Evolutionary conservation across 2,888 invertebrate genomes (phyloP).

Genomic region (Melolontha melolontha): DNA sequence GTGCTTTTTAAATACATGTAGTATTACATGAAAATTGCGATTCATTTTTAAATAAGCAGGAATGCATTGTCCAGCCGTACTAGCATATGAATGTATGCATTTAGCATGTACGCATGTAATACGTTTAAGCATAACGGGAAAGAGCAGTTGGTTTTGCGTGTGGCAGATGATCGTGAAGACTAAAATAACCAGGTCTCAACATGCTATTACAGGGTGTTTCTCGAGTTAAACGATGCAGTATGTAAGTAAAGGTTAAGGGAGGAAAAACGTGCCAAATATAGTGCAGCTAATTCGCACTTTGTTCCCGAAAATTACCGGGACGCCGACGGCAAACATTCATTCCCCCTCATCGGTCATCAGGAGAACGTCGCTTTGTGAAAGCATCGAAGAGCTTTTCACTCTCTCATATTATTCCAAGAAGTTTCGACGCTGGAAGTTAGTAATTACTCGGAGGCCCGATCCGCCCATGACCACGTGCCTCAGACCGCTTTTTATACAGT

Average conservation of each 20-base stretch:
- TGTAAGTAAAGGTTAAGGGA: slow-evolving; percentile 31
- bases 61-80: slow-evolving; percentile 8
- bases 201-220: slow-evolving; percentile 43
- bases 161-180: slow-evolving; percentile 40
- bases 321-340: slow-evolving; percentile 38
- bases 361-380: slow-evolving; percentile 33
- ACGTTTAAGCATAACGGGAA: slow-evolving; percentile 35
- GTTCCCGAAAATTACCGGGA: slow-evolving; percentile 38
- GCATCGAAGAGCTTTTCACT: slow-evolving; percentile 19
- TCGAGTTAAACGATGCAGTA: slow-evolving; percentile 35
- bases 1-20: slow-evolving; percentile 16
- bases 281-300: slow-evolving; percentile 42
- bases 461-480: slow-evolving; percentile 55
- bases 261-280: slow-evolving; percentile 41
- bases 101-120: slow-evolving; percentile 18
- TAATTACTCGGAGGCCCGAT: slow-evolving; percentile 53
- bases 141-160: slow-evolving; percentile 37
- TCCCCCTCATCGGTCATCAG: slow-evolving; percentile 31
- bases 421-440: slow-evolving; percentile 41
- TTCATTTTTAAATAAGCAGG: slow-evolving; percentile 18
- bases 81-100: slow-evolving; percentile 13
- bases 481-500: slow-evolving; percentile 61
- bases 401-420: slow-evolving; percentile 34
- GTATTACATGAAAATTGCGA: slow-evolving; percentile 23
- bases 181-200: slow-evolving; percentile 39